Evolutionary conservation across 1,140 invertebrate genomes (phyloP).

Genomic region (Monochamus saltuarius): DNA sequence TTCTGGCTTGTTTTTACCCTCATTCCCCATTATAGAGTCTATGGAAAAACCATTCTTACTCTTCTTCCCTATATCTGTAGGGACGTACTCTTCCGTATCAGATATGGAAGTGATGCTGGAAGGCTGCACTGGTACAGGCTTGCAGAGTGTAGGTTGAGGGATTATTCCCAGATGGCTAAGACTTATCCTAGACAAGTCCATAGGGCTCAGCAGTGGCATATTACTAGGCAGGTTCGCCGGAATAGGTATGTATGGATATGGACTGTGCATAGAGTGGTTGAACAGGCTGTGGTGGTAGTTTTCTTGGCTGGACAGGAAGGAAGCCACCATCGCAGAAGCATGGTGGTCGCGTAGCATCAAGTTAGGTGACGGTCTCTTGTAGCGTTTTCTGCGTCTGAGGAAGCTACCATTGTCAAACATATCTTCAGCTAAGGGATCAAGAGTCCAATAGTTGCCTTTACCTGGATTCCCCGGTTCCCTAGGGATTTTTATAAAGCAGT

Average conservation of each 20-base stretch:
- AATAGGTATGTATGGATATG: conserved; percentile 45
- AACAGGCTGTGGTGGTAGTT: conserved; percentile 53
- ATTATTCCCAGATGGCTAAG: conserved; percentile 43
- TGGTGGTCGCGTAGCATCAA: conserved; percentile 56
- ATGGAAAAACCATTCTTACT: conserved; percentile 48
- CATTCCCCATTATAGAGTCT: conserved; percentile 48
- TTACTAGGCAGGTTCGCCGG: conserved; percentile 34
- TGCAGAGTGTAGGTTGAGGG: conserved; percentile 54
- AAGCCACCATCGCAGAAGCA: conserved; percentile 47
- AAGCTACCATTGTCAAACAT: conserved; percentile 99
- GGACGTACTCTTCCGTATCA: conserved; percentile 42
- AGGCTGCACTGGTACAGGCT: conserved; percentile 56
- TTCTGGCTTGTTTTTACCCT: conserved; percentile 31
- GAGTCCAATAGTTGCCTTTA: conserved; percentile 98
- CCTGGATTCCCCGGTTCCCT: conserved; percentile 97
- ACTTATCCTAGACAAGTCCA: conserved; percentile 47
- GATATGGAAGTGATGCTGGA: conserved; percentile 42
- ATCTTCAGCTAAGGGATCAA: conserved; percentile 94
- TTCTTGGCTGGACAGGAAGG: conserved; percentile 43
- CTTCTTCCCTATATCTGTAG: conserved; percentile 45
- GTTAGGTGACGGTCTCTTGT: conserved; percentile 79
- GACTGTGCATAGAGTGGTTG: conserved; percentile 50
- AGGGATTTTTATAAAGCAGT: conserved; percentile 99
- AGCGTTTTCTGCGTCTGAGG: conserved; percentile 89
- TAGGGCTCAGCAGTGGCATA: conserved; percentile 46